Conservation (phyloP, 2,113 vertebrate species). For the Eurystomus gularis region DNA sequence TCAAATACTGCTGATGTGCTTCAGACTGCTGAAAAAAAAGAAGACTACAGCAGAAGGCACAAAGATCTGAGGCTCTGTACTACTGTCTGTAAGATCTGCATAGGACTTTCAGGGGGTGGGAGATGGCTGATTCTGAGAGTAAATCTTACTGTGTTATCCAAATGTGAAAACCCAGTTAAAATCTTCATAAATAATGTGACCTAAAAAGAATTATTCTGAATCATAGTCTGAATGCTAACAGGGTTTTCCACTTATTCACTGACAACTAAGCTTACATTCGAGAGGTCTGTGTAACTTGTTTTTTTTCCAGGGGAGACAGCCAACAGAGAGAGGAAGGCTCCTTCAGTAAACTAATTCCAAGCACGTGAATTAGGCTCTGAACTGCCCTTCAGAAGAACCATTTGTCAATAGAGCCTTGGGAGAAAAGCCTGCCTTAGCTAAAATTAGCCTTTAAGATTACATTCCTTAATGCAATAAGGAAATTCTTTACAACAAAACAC, state of each 20-base stretch:
- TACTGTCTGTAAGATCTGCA: not conserved
- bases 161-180: not conserved
- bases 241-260: not conserved
- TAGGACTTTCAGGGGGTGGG: not conserved
- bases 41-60: not conserved
- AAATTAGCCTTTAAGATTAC: slow-evolving; percentile 12
- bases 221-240: not conserved
- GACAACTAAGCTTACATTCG: not conserved
- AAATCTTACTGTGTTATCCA: not conserved
- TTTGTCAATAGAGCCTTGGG: not conserved
- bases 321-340: not conserved
- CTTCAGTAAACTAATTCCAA: not conserved
- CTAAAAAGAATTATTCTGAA: not conserved
- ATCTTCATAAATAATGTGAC: not conserved
- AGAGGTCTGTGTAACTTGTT: not conserved
- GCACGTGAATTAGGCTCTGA: not conserved
- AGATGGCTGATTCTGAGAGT: not conserved
- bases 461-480: not conserved
- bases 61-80: not conserved
- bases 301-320: not conserved
- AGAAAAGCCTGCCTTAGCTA: not conserved
- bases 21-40: not conserved
- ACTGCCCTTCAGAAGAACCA: slow-evolving; percentile 4
- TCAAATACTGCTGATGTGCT: not conserved
- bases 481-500: not conserved